Conservation (phyloP, 2,113 vertebrate genomes). For the Saguinus imperator region DNA sequence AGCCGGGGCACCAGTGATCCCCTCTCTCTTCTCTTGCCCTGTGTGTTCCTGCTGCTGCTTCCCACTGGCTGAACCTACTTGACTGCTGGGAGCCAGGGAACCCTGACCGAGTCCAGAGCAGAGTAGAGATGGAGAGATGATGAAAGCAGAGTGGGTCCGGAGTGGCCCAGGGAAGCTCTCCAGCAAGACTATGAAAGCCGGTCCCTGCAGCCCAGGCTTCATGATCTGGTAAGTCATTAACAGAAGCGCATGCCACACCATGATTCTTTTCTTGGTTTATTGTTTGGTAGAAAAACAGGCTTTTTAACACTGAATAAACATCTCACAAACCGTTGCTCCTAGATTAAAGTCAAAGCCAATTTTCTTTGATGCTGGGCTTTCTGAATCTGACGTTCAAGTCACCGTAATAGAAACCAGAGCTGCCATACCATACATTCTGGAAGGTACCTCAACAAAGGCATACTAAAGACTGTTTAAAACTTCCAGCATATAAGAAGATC, state of each 20-base stretch:
- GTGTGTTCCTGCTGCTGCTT: background rate
- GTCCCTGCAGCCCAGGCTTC: background rate
- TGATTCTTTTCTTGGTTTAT: background rate
- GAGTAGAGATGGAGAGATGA: background rate
- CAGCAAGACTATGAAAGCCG: background rate
- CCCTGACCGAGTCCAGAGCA: background rate
- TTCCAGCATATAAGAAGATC: background rate
- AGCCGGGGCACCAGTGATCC: background rate
- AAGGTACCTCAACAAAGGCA: background rate
- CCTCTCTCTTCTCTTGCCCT: background rate
- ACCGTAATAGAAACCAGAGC: background rate
- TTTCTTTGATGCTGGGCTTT: background rate
- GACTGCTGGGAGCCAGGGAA: background rate
- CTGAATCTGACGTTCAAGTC: background rate
- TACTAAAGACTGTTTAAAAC: background rate
- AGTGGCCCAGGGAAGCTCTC: no score
- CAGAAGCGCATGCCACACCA: background rate
- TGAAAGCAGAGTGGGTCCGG: background rate
- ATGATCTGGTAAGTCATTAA: background rate
- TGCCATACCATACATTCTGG: background rate
- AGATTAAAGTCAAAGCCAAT: background rate
- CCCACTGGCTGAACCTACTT: background rate
- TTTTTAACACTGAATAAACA: slow-evolving; percentile 15
- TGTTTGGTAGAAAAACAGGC: background rate
- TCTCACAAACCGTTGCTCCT: background rate